Evolutionary conservation across 2,888 invertebrate species (phyloP).

Genomic region (Gortyna flavago): DNA sequence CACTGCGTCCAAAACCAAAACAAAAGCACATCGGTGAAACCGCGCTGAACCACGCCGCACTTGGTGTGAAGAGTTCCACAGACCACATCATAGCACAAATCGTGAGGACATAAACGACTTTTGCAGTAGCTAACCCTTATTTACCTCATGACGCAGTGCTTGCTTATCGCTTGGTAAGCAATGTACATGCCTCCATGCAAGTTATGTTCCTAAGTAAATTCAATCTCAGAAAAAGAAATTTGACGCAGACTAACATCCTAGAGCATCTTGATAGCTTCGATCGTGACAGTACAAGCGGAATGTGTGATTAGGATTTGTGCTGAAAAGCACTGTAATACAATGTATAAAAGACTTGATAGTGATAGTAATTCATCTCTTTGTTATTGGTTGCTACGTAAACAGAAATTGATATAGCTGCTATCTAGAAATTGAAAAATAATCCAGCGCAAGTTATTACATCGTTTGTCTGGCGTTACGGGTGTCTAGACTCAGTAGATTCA

Average conservation of each 20-base stretch:
- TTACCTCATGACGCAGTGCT: background rate
- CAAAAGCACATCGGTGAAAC: background rate
- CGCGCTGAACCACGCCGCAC: no score
- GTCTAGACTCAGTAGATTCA: constrained; percentile 14
- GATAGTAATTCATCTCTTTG: background rate
- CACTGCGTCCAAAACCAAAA: background rate
- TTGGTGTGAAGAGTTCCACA: background rate
- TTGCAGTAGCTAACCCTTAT: background rate
- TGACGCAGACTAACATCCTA: background rate
- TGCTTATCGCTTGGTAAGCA: background rate
- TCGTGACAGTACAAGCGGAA: no score
- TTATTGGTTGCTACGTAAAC: background rate
- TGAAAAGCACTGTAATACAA: background rate
- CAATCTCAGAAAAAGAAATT: no score
- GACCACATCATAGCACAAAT: background rate
- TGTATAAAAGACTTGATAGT: background rate
- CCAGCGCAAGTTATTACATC: background rate
- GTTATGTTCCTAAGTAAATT: background rate
- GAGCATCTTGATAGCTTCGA: background rate
- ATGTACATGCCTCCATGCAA: background rate
- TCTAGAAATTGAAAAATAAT: constrained; percentile 16
- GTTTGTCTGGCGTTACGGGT: constrained; percentile 16
- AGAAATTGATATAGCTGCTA: constrained; percentile 7
- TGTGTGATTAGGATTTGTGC: background rate
- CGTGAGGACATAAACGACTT: background rate